Base-by-base conservation (phyloP, 2,113 vertebrate genomes). In the Corythoichthys intestinalis region DNA sequence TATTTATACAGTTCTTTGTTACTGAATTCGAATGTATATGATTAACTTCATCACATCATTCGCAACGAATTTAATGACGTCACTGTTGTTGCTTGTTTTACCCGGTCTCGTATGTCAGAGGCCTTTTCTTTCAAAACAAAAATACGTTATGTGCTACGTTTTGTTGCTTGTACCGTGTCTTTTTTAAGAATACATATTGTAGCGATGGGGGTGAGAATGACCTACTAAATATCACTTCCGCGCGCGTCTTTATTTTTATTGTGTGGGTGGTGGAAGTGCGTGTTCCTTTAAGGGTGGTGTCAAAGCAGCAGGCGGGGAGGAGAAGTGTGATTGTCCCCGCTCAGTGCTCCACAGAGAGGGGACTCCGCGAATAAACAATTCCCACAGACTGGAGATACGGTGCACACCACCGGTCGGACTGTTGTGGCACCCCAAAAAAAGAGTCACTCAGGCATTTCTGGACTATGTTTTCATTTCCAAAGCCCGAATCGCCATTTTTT, bases 251-350 rank as follows among this genome's bases (percentile, higher is more conserved):
- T 12, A 35, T 14, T 37, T 38, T 58, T 58, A 37, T 50, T 34
- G 28, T 58, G 56, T 58, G 56, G 56, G 56, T 7, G 56, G 34
- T 35, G 56, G 39, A 47, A 63, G 82, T 57, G 76, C 71, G 70
- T 93, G 90, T 81, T 81, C 86, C 91, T 93, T 93, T 92, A 92
- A 92, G 88, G 84, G 86, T 85, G 85, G 82, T 86, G 90, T 88
- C 85, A 77, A 85, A 71, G 57, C 62, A 48, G 82, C 82, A 38
- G 75, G 74, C 69, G n/a, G 79, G 86, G 75, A 83, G 87, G 86
- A 84, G 87, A 81, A 88, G 88, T 85, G 82, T 75, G 82, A 65
- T 85, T 79, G 82, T 83, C 72, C 84, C 75, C 79, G 84, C 87
- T 86, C 89, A 85, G 81, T 90, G 77, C 86, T 88, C 80, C 78